phyloP scores from a whole-genome alignment of 2,888 invertebrate species.

The Creontiades dilutus region DNA sequence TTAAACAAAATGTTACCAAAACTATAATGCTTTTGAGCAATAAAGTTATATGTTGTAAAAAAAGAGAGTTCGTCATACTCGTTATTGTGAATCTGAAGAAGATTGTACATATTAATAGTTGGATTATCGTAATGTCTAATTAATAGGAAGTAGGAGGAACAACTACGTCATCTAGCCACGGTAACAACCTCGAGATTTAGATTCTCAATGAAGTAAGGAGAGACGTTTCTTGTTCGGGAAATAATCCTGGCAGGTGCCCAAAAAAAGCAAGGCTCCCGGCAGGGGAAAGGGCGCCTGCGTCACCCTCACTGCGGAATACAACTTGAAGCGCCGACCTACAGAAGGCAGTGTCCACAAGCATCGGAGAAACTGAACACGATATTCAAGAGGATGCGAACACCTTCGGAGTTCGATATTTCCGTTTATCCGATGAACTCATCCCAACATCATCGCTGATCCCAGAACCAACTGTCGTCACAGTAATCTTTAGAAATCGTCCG shows the following conservation, averaged over 20 bases:
- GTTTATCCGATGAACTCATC: not conserved
- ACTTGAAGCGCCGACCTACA: not conserved
- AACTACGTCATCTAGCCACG: too few relatives aligned
- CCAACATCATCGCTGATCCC: not conserved
- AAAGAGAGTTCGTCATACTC: too few relatives aligned
- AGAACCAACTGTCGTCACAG: not conserved
- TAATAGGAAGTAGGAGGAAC: too few relatives aligned
- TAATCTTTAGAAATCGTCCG: not conserved
- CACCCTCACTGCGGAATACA: not conserved
- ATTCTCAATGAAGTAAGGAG: too few relatives aligned
- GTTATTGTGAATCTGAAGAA: too few relatives aligned
- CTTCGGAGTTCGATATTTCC: not conserved
- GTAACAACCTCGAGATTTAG: too few relatives aligned
- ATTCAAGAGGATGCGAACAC: not conserved
- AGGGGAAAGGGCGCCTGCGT: not conserved
- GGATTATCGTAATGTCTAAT: too few relatives aligned
- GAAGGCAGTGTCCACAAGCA: not conserved
- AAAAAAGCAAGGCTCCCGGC: not conserved
- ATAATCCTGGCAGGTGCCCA: constrained; percentile 15
- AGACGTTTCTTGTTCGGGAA: not conserved
- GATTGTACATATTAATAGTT: too few relatives aligned
- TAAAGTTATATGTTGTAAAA: too few relatives aligned
- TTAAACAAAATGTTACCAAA: too few relatives aligned
- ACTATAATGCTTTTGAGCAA: too few relatives aligned
- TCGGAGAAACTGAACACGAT: not conserved